A percentile compares a stretch with the other conserved stretches of the same genome.
Evolutionary conservation across 2,113 vertebrate species (phyloP).

Genomic region (Xerus inauris): DNA sequence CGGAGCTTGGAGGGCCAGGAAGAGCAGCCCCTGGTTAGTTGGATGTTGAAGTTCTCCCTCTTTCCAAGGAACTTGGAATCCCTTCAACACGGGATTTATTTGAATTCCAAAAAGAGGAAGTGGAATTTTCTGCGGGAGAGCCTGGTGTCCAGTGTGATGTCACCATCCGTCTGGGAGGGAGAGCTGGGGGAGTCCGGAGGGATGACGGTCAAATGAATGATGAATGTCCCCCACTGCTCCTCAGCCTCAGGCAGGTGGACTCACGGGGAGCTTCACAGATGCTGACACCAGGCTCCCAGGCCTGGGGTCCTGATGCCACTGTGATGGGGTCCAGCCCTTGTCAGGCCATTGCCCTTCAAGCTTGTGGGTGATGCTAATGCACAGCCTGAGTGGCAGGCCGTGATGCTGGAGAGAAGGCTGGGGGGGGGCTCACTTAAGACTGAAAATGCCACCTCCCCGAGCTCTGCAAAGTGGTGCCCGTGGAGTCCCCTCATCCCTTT

Average conservation of each 20-base stretch:
- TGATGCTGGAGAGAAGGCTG: rapidly evolving
- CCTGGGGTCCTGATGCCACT: too few relatives aligned
- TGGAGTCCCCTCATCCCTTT: rapidly evolving
- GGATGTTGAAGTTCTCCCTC: background rate
- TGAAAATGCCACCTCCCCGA: background rate
- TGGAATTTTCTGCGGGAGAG: background rate
- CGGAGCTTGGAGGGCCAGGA: background rate
- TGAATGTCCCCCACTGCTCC: background rate
- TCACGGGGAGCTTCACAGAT: background rate
- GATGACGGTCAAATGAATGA: background rate
- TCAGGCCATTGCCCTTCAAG: background rate
- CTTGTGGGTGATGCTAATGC: background rate
- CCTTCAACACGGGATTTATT: background rate
- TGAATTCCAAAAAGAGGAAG: background rate
- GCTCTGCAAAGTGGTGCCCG: background rate
- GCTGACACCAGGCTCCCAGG: rapidly evolving
- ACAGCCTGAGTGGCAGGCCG: too few relatives aligned
- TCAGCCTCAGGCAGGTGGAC: background rate
- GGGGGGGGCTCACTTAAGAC: background rate
- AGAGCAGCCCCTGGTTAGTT: background rate
- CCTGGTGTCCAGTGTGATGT: background rate
- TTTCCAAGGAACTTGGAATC: background rate
- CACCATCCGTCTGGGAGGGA: background rate
- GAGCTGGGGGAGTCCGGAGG: background rate
- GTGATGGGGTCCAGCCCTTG: too few relatives aligned